phyloP scores from a whole-genome alignment of 1,140 invertebrate species.

The Aporrectodea caliginosa region DNA sequence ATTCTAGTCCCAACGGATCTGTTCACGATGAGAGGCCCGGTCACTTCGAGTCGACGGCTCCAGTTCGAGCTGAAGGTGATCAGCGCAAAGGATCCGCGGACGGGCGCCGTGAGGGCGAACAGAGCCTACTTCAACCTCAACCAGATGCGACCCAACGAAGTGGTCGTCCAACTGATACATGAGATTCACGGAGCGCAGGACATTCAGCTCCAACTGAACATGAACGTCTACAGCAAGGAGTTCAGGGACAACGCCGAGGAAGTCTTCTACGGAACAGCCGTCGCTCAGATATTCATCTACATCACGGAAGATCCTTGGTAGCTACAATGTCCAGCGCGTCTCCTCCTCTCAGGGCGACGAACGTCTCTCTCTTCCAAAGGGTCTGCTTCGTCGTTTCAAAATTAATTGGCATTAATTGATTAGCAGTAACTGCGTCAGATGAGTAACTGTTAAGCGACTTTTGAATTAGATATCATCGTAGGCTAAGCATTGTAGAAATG shows the following conservation, averaged over 20 bases:
- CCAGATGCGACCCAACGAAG: conserved; percentile 62
- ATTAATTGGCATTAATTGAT: no score
- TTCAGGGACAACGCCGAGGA: conserved; percentile 59
- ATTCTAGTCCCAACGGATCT: conserved; percentile 71
- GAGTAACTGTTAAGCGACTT: no score
- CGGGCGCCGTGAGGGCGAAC: conserved; percentile 33
- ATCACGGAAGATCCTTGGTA: conserved; percentile 68
- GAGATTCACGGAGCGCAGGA: conserved; percentile 80
- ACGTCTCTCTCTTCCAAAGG: no score
- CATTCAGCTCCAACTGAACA: conserved; percentile 76
- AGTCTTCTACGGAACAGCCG: conserved; percentile 69
- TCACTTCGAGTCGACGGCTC: conserved; percentile 65
- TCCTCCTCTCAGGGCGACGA: no score
- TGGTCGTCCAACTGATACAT: conserved; percentile 67
- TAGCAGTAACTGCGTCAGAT: no score
- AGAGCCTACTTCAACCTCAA: conserved; percentile 41
- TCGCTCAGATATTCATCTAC: conserved; percentile 77
- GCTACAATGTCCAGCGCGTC: no score
- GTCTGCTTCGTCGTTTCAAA: no score
- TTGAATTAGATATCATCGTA: no score
- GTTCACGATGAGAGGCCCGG: conserved; percentile 78
- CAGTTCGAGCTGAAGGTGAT: conserved; percentile 71
- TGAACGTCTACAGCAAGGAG: conserved; percentile 68
- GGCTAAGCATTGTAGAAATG: no score
- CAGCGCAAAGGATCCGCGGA: conserved; percentile 36